Evolutionary conservation across 2,797 vertebrate genomes (phyloP).

Genomic region (Channallabes apus): DNA sequence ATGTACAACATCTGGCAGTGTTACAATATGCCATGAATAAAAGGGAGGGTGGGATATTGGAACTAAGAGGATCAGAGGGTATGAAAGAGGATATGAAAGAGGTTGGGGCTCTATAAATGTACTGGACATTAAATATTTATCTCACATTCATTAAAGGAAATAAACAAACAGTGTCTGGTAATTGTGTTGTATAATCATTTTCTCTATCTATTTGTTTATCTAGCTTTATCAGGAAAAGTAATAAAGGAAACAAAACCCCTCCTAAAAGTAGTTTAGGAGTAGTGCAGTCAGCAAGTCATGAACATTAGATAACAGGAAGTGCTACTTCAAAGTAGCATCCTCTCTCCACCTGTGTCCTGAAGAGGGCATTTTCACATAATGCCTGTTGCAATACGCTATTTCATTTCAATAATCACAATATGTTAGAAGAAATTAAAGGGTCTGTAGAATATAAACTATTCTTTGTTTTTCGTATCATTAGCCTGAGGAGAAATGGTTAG

Average conservation of each 20-base stretch:
- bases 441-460: not conserved
- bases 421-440: not conserved
- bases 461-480: not conserved
- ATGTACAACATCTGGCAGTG: not conserved
- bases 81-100: not conserved
- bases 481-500: not conserved
- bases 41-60: not conserved
- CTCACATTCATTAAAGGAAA: not conserved
- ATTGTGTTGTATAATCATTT: not conserved
- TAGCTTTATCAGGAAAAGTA: not conserved
- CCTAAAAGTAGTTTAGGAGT: not conserved
- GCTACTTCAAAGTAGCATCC: not conserved
- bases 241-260: not conserved
- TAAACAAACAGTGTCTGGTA: not conserved
- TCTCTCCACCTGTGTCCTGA: not conserved
- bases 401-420: not conserved
- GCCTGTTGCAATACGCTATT: not conserved
- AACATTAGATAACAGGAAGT: not conserved
- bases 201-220: not conserved
- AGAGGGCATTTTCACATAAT: not conserved
- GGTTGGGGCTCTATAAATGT: not conserved
- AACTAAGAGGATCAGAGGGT: not conserved
- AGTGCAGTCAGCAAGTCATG: not conserved
- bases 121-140: not conserved
- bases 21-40: not conserved